These are phyloP conservation scores for Microtus ochrogaster DNA, from an alignment of 2,113 vertebrate species.

Conservation along the genomic window DNA sequence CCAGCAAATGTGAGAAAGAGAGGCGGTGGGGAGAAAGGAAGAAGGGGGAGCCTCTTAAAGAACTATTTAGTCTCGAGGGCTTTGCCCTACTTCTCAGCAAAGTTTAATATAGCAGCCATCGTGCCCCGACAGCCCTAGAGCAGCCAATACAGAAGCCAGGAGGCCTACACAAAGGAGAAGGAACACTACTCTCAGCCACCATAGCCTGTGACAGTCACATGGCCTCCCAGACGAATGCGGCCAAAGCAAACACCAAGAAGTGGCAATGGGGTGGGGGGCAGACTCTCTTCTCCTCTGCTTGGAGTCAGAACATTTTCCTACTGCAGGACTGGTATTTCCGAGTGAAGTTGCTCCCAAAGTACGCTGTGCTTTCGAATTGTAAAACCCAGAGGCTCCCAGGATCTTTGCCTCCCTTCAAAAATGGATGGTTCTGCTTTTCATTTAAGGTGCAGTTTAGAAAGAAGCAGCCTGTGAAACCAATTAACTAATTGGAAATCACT, in stretches of 20 bases:
- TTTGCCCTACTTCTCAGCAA: not conserved
- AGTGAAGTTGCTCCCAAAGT: constrained; percentile 13
- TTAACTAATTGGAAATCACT: constrained; percentile 84
- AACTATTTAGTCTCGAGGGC: not conserved
- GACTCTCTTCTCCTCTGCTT: not conserved
- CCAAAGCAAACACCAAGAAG: not conserved
- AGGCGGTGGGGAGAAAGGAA: not conserved
- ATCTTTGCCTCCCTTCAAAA: constrained; percentile 59
- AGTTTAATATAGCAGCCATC: not conserved
- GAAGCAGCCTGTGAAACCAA: constrained; percentile 79
- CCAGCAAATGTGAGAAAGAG: not conserved
- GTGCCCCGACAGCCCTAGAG: accelerated
- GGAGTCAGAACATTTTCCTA: not conserved
- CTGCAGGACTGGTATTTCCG: not conserved
- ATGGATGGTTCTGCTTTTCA: constrained; percentile 78
- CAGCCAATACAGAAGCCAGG: not conserved
- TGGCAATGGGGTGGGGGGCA: not conserved
- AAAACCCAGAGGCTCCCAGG: constrained; percentile 44
- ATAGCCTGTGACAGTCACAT: not conserved
- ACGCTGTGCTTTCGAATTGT: not conserved
- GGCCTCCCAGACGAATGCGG: not conserved
- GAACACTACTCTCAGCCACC: not conserved
- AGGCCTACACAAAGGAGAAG: not conserved
- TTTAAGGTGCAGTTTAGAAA: constrained; percentile 78
- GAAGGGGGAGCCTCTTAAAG: not conserved